Evolutionary conservation across 2,888 invertebrate species (phyloP).

Genomic region (Calameuta idolon): DNA sequence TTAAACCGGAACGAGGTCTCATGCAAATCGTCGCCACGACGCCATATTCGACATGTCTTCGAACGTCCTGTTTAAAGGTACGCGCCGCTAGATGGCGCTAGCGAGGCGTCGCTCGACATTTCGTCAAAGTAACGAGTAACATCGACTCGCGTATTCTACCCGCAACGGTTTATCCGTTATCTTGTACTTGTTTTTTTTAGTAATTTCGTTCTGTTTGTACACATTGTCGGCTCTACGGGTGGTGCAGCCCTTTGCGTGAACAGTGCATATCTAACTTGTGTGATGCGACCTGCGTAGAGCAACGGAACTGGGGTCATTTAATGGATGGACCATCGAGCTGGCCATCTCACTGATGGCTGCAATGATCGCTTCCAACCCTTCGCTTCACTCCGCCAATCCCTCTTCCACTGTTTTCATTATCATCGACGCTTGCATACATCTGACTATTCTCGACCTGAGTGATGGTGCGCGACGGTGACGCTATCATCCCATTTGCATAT

Average conservation of each 20-base stretch:
- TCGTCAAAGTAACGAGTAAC: background rate
- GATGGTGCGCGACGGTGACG: slow-evolving; percentile 42
- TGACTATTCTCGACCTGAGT: slow-evolving; percentile 34
- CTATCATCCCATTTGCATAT: slow-evolving; percentile 52
- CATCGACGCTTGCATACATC: slow-evolving; percentile 27
- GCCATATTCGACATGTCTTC: background rate
- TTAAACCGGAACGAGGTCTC: slow-evolving; percentile 37
- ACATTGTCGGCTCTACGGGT: background rate
- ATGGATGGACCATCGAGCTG: slow-evolving; percentile 51
- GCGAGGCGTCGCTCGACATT: background rate
- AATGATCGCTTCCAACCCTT: slow-evolving; percentile 36
- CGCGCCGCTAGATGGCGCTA: background rate
- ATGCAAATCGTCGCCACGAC: slow-evolving; percentile 27
- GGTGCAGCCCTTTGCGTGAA: background rate
- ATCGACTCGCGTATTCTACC: background rate
- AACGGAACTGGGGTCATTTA: slow-evolving; percentile 36
- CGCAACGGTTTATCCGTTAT: background rate
- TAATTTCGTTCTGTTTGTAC: background rate
- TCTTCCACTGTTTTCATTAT: slow-evolving; percentile 49
- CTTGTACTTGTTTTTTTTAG: background rate
- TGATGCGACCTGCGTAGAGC: background rate
- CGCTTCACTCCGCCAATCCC: slow-evolving; percentile 3
- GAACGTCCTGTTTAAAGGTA: background rate
- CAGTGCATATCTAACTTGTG: background rate
- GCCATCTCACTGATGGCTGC: slow-evolving; percentile 48